phyloP scores from a whole-genome alignment of 2,797 vertebrate species.

The Rhynchonycteris naso region DNA sequence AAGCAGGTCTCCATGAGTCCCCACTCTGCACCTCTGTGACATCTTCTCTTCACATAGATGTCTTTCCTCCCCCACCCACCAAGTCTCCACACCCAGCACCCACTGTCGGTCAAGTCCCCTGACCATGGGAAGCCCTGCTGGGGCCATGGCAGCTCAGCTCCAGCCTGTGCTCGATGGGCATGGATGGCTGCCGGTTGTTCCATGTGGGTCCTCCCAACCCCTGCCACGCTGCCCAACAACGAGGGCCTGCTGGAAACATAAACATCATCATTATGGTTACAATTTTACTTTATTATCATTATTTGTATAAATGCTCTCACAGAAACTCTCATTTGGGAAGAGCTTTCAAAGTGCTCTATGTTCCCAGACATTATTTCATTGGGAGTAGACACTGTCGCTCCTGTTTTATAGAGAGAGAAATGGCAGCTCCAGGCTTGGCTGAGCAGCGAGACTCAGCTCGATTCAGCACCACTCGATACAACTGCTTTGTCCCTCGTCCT shows the following conservation, averaged over 20 bases:
- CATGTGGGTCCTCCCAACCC: rapidly evolving
- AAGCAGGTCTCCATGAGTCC: neutral
- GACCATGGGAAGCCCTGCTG: rapidly evolving
- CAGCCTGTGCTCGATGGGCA: neutral
- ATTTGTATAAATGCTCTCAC: neutral
- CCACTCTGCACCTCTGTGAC: neutral
- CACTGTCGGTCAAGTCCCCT: neutral
- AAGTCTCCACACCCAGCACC: neutral
- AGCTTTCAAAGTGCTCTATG: neutral
- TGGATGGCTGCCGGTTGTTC: neutral
- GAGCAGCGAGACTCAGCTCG: rapidly evolving
- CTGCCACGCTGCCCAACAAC: neutral
- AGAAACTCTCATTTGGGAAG: neutral
- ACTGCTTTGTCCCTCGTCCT: neutral
- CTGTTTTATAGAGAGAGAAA: neutral
- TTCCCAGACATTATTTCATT: neutral
- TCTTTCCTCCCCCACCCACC: neutral
- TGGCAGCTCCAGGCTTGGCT: neutral
- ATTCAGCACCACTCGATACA: rapidly evolving
- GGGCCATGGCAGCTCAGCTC: neutral
- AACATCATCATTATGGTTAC: neutral
- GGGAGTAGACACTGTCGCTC: neutral
- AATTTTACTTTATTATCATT: neutral
- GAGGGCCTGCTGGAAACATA: neutral
- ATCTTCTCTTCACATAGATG: neutral